Evolutionary conservation across 2,113 vertebrate genomes (phyloP).

Genomic region (Mystacornis crossleyi): DNA sequence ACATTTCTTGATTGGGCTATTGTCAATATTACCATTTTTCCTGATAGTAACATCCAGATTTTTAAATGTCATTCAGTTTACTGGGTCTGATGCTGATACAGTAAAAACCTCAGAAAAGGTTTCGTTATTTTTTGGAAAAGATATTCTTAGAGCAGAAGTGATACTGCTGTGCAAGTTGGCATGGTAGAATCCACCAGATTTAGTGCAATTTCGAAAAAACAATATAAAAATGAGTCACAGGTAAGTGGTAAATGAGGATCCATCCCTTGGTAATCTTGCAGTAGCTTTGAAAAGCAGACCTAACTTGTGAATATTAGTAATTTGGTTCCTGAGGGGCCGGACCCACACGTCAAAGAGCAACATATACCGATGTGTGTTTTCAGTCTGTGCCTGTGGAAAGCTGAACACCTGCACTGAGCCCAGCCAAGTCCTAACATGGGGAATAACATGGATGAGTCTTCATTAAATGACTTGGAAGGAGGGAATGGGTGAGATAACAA

Average conservation of each 20-base stretch:
- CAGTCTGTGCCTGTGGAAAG: not conserved
- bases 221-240: not conserved
- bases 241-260: not conserved
- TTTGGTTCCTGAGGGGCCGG: not conserved
- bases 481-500: not conserved
- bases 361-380: not conserved
- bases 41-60: not conserved
- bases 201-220: not conserved
- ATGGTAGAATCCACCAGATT: not conserved
- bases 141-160: not conserved
- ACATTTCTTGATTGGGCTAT: not conserved
- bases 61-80: not conserved
- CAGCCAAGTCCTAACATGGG: not conserved
- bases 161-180: not conserved
- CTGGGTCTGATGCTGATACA: accelerated
- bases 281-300: not conserved
- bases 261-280: not conserved
- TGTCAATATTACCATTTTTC: not conserved
- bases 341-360: accelerated
- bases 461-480: not conserved
- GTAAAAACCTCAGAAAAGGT: not conserved
- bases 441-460: not conserved
- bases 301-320: not conserved
- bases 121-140: not conserved
- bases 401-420: not conserved